Conservation (phyloP, 2,113 vertebrate genomes). For the Atherinomorus stipes region DNA sequence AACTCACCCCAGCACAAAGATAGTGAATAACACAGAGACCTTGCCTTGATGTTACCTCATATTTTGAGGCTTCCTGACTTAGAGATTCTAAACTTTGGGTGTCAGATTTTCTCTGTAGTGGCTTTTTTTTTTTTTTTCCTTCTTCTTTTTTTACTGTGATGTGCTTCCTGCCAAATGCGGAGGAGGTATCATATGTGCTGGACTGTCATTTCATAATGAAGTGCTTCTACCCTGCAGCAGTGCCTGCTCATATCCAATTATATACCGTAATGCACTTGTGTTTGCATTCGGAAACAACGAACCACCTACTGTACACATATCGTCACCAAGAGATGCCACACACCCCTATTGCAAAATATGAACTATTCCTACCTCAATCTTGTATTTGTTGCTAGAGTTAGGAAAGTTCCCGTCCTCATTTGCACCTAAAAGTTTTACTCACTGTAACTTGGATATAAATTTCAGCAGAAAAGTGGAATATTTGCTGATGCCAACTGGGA, state of each 20-base stretch:
- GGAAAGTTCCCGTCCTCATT: neutral
- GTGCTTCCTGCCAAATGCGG: conserved; percentile 20
- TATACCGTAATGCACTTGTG: conserved; percentile 56
- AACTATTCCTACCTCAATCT: conserved; percentile 3
- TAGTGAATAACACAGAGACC: neutral
- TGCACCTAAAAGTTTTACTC: conserved; percentile 4
- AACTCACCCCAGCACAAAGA: conserved; percentile 8
- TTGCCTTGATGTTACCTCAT: conserved; percentile 8
- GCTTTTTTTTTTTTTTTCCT: conserved; percentile 1
- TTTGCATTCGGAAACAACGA: conserved; percentile 42
- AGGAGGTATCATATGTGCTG: conserved; percentile 19
- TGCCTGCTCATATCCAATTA: conserved; percentile 65
- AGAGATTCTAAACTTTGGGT: conserved; percentile 10
- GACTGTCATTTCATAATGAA: conserved; percentile 69
- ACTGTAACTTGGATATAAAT: conserved; percentile 52
- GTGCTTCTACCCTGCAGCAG: conserved; percentile 52
- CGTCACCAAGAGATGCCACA: neutral
- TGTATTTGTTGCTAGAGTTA: conserved; percentile 7
- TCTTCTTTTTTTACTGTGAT: neutral
- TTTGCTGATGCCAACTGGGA: conserved; percentile 17
- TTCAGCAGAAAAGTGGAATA: conserved; percentile 22
- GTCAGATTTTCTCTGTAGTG: conserved; percentile 26
- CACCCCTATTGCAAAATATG: neutral
- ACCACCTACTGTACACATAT: conserved; percentile 9
- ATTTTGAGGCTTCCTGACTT: conserved; percentile 15